A percentile compares a stretch with the other conserved stretches of the same genome.
phyloP scores from a whole-genome alignment of 2,113 vertebrate species.

The Garra rufa region DNA sequence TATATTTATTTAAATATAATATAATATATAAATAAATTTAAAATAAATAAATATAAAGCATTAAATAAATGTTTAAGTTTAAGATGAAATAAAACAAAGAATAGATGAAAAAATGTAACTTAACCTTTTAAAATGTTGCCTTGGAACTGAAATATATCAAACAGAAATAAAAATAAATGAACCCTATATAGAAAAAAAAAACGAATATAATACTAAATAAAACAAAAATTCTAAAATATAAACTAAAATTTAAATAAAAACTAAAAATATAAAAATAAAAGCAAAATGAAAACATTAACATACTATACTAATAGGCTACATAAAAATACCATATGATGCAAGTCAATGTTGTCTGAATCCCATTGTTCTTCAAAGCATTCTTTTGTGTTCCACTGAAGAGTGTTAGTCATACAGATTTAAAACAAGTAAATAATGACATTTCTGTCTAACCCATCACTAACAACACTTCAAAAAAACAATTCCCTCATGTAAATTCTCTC shows the following conservation, averaged over 20 bases:
- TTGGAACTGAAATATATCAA: not conserved
- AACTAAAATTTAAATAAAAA: not conserved
- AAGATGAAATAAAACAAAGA: not conserved
- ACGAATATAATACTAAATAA: too few species aligned
- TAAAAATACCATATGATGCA: not conserved
- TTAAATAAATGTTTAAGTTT: not conserved
- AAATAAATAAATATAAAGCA: not conserved
- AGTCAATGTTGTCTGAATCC: not conserved
- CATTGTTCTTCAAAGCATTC: not conserved
- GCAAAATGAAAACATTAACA: not conserved
- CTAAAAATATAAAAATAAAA: not conserved
- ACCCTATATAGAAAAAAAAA: not conserved
- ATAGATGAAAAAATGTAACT: too few species aligned
- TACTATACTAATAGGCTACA: not conserved
- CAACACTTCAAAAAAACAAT: not conserved
- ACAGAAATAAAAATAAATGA: not conserved
- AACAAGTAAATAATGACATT: not conserved
- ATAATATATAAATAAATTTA: not conserved
- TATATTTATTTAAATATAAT: too few species aligned
- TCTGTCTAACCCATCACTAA: too few species aligned
- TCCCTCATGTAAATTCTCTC: not conserved
- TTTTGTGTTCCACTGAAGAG: not conserved
- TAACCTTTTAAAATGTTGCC: not conserved
- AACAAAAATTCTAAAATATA: not conserved
- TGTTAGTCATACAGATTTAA: not conserved